Evolutionary conservation across 2,797 vertebrate species (phyloP).

Genomic region (Chromis chromis): DNA sequence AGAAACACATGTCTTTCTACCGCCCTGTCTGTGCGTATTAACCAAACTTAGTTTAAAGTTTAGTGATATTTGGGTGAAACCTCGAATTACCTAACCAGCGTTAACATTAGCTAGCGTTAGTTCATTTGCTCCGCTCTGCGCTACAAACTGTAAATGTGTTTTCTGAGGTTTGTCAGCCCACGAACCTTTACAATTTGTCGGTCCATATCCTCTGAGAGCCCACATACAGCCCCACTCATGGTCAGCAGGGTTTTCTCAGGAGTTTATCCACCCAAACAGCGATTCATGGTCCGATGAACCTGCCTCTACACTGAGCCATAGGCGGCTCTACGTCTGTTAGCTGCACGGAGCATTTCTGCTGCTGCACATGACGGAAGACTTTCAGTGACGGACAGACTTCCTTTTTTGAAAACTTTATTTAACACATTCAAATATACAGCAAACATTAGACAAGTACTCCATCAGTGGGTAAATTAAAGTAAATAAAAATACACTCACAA

Average conservation of each 20-base stretch:
- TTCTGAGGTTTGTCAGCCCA: neutral
- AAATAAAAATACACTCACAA: no score
- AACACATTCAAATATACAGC: no score
- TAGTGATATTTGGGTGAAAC: neutral
- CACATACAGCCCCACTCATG: constrained; percentile 48
- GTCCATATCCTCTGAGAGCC: constrained; percentile 66
- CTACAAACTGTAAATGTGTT: fast-evolving
- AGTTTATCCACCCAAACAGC: neutral
- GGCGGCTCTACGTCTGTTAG: neutral
- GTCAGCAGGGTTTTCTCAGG: neutral
- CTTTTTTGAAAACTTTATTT: no score
- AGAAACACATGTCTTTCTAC: neutral
- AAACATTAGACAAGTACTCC: no score
- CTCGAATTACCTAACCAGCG: neutral
- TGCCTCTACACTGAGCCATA: neutral
- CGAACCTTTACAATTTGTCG: constrained; percentile 74
- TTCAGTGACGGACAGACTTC: constrained; percentile 68
- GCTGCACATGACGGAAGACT: constrained; percentile 66
- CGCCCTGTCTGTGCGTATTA: no score
- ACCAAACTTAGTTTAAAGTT: neutral
- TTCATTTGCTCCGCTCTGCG: neutral
- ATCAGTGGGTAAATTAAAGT: no score
- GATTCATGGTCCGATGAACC: constrained; percentile 5
- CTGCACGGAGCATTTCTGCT: constrained; percentile 38
- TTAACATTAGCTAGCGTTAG: constrained; percentile 30